Percentiles rank a stretch among this genome's conserved stretches.
Conservation (phyloP, 2,797 vertebrate genomes). For the Scolopax bukidnonensis region DNA sequence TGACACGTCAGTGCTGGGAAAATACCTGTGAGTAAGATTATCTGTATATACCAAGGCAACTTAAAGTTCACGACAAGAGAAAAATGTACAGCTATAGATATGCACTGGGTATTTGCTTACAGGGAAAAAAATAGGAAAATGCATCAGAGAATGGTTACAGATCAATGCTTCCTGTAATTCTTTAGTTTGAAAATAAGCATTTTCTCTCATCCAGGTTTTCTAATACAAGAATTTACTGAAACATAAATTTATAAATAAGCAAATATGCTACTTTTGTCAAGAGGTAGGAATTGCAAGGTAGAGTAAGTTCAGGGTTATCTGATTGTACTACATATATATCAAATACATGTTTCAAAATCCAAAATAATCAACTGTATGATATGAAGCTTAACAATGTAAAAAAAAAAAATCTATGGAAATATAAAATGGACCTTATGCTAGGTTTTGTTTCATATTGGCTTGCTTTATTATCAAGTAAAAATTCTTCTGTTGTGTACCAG, state of each 20-base stretch:
- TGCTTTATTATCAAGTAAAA: constrained; percentile 15
- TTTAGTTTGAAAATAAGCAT: not conserved
- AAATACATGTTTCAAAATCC: not conserved
- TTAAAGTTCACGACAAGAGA: not conserved
- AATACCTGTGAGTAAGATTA: not conserved
- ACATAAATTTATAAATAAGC: not conserved
- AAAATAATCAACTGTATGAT: not conserved
- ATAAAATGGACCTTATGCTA: not conserved
- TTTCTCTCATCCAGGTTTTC: not conserved
- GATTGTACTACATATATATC: not conserved
- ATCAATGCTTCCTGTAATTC: not conserved
- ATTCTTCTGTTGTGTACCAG: not conserved
- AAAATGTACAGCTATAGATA: not conserved
- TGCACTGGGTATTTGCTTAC: not conserved
- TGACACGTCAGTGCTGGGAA: not conserved
- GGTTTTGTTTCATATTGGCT: not conserved
- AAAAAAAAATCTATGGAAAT: not conserved
- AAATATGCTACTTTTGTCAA: not conserved
- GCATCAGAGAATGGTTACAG: not conserved
- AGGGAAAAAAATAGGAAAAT: not conserved
- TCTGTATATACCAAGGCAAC: not conserved
- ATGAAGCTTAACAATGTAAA: not conserved
- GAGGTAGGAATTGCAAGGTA: not conserved
- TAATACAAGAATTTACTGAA: not conserved
- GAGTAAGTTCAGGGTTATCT: not conserved